These are phyloP conservation scores for Grus americana DNA, from an alignment of 2,113 vertebrate genomes.

Conservation along the genomic window DNA sequence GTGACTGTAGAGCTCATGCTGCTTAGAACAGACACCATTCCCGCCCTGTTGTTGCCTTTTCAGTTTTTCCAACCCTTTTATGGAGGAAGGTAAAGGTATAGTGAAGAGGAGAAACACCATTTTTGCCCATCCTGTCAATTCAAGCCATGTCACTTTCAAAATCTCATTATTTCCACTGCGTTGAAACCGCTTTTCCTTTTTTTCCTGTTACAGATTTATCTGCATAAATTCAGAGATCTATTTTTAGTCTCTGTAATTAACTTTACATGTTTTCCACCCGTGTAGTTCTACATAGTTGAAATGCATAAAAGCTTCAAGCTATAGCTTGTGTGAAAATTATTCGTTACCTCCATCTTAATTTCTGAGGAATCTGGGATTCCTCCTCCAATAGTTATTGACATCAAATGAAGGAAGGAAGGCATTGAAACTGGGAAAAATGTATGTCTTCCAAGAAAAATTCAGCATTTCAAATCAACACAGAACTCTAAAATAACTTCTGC, in stretches of 20 bases:
- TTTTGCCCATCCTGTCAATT: neutral
- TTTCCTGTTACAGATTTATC: neutral
- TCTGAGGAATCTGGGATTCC: neutral
- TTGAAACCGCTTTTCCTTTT: neutral
- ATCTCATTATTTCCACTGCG: neutral
- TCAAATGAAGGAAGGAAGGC: neutral
- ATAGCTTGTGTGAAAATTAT: neutral
- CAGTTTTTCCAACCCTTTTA: neutral
- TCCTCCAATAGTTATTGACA: neutral
- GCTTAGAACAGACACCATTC: neutral
- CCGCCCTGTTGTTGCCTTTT: neutral
- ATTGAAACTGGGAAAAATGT: neutral
- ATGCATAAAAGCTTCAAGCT: neutral
- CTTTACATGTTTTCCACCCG: neutral
- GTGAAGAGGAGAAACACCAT: neutral
- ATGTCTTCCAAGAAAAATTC: neutral
- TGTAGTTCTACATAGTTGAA: neutral
- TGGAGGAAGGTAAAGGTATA: neutral
- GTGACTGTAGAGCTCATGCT: neutral
- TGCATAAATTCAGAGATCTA: neutral
- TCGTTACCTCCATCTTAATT: neutral
- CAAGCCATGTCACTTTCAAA: neutral
- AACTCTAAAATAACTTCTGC: neutral
- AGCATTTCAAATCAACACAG: neutral
- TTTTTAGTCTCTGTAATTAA: neutral